phyloP scores from a whole-genome alignment of 1,140 invertebrate genomes.

The Drosophila virilis region DNA sequence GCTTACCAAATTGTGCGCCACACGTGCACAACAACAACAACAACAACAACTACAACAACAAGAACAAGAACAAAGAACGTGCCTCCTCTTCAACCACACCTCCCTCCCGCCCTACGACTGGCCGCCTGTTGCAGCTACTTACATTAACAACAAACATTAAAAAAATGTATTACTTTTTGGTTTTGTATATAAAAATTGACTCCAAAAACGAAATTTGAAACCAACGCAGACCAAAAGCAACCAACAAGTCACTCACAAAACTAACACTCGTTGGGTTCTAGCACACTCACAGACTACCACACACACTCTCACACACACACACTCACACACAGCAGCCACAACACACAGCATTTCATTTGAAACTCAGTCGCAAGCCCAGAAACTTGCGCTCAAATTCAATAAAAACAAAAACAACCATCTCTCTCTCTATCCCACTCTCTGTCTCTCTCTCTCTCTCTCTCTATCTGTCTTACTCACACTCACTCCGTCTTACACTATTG shows the following conservation, averaged over 20 bases:
- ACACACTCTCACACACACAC: conserved; percentile 26
- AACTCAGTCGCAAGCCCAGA: conserved; percentile 23
- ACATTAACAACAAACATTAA: conserved; percentile 4
- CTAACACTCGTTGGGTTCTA: conserved; percentile 37
- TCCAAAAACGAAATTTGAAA: conserved; percentile 52
- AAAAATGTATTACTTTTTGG: conserved; percentile 81
- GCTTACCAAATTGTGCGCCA: conserved; percentile 38
- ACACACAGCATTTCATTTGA: conserved; percentile 26
- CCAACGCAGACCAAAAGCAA: conserved; percentile 51
- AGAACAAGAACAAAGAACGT: conserved; percentile 22
- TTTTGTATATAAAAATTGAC: conserved; percentile 78
- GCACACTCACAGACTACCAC: conserved; percentile 24
- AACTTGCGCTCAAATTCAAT: conserved; percentile 38
- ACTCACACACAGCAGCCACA: conserved; percentile 21
- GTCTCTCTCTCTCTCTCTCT: neutral
- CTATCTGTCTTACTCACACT: conserved; percentile 28
- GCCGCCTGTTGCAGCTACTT: conserved; percentile 39
- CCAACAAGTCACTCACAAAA: conserved; percentile 37
- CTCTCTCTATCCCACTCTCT: conserved; percentile 39
- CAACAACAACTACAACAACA: conserved; percentile 11
- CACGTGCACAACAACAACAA: conserved; percentile 11
- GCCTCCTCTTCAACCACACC: neutral
- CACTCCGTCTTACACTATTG: conserved; percentile 24
- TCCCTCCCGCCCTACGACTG: conserved; percentile 3
- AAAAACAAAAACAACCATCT: conserved; percentile 43